These are phyloP conservation scores for Callyntrura guangdongensis DNA, from an alignment of 2,888 invertebrate species.

Conservation along the genomic window DNA sequence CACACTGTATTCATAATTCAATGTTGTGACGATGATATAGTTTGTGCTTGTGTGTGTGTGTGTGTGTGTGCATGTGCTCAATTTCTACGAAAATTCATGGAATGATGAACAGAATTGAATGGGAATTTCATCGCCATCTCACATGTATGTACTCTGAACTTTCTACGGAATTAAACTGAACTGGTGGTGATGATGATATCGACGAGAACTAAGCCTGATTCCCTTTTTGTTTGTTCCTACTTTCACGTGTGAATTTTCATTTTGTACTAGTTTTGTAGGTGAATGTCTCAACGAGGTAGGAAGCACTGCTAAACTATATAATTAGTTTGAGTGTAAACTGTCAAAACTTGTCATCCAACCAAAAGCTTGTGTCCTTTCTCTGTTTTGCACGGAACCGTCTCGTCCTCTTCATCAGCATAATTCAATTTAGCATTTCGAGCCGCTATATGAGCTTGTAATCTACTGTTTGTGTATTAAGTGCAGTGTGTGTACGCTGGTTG, in stretches of 20 bases:
- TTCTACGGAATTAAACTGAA: background rate
- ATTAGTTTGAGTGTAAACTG: constrained; percentile 11
- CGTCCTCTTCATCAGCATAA: background rate
- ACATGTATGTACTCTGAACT: background rate
- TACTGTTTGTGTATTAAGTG: constrained; percentile 9
- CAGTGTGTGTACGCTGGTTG: background rate
- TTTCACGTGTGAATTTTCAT: background rate
- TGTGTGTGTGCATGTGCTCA: background rate
- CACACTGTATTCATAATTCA: background rate
- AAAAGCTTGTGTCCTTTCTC: constrained; percentile 3
- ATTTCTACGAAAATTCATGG: background rate
- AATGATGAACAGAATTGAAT: background rate
- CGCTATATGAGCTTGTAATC: background rate
- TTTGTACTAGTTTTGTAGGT: constrained; percentile 4
- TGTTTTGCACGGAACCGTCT: background rate
- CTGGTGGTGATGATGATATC: background rate
- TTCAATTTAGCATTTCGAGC: background rate
- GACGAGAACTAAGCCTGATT: background rate
- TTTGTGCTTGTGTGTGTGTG: background rate
- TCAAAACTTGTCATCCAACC: background rate
- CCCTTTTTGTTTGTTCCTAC: background rate
- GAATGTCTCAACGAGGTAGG: background rate
- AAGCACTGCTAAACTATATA: background rate
- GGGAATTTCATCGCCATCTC: background rate
- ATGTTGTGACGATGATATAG: background rate